Evolutionary conservation across 1,140 invertebrate species (phyloP).

Genomic region (Saccostrea echinata): DNA sequence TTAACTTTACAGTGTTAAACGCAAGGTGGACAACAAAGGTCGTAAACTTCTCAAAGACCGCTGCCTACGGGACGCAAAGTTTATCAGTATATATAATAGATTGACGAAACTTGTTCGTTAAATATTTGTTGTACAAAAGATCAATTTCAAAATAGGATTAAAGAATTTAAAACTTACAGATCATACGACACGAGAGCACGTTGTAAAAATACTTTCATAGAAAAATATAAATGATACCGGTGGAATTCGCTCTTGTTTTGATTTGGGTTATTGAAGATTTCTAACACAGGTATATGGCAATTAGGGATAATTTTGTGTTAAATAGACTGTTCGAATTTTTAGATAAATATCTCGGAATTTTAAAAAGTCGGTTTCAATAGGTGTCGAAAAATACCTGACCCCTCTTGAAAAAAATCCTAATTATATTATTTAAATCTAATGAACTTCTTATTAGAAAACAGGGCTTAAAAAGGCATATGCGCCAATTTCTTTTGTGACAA

Average conservation of each 20-base stretch:
- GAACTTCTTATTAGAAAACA: not conserved
- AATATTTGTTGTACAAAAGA: slow-evolving; percentile 2
- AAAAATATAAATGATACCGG: not conserved
- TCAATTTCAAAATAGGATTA: slow-evolving; percentile 10
- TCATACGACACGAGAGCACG: not conserved
- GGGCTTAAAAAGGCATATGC: not conserved
- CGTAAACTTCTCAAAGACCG: not conserved
- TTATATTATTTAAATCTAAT: not conserved
- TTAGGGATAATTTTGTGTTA: slow-evolving; percentile 22
- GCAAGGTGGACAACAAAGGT: not conserved
- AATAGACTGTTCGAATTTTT: not conserved
- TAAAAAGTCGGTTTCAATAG: not conserved
- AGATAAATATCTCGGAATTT: not conserved
- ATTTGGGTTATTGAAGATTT: not conserved
- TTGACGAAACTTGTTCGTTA: not conserved
- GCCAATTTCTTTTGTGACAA: not conserved
- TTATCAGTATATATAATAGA: not conserved
- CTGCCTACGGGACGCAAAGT: not conserved
- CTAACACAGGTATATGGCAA: not conserved
- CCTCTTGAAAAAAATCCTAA: not conserved
- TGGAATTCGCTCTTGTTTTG: slow-evolving; percentile 7
- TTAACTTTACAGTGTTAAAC: slow-evolving; percentile 21
- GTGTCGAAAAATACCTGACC: not conserved
- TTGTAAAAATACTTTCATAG: not conserved
- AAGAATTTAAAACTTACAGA: slow-evolving; percentile 15